Evolutionary conservation across 2,888 invertebrate species (phyloP).

Genomic region (Axea sp.): DNA sequence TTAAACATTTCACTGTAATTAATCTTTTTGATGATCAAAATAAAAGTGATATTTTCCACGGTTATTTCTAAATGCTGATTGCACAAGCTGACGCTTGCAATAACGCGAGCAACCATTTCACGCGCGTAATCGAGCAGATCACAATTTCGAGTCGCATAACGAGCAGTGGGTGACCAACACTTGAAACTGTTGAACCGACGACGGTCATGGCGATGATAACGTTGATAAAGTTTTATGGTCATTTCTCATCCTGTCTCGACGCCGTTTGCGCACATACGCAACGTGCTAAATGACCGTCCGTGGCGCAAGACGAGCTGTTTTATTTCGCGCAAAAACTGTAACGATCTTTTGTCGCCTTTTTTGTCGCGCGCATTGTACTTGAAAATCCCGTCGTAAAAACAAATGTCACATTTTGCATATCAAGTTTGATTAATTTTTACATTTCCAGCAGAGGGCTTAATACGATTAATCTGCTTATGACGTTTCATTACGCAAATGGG

Average conservation of each 20-base stretch:
- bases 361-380: background rate
- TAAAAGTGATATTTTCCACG: background rate
- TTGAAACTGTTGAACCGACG: constrained; percentile 72
- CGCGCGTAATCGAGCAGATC: constrained; percentile 41
- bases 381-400: constrained; percentile 18
- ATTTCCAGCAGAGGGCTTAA: too few relatives aligned
- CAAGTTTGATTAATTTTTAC: constrained; percentile 34
- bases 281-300: constrained; percentile 9
- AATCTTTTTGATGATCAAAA: background rate
- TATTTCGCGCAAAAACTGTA: constrained; percentile 25
- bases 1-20: too few relatives aligned
- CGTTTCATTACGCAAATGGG: background rate
- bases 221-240: constrained; percentile 74
- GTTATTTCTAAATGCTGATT: constrained; percentile 17
- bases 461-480: constrained; percentile 27
- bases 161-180: constrained; percentile 70
- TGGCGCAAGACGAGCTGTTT: constrained; percentile 15
- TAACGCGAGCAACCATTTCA: constrained; percentile 16
- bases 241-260: constrained; percentile 73
- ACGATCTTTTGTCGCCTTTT: constrained; percentile 31
- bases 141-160: constrained; percentile 66
- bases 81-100: constrained; percentile 10
- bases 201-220: constrained; percentile 71
- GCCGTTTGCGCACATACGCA: constrained; percentile 20
- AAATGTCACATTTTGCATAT: constrained; percentile 17